Base-by-base conservation (phyloP, 2,888 invertebrate genomes). In the Netelia melanura region DNA sequence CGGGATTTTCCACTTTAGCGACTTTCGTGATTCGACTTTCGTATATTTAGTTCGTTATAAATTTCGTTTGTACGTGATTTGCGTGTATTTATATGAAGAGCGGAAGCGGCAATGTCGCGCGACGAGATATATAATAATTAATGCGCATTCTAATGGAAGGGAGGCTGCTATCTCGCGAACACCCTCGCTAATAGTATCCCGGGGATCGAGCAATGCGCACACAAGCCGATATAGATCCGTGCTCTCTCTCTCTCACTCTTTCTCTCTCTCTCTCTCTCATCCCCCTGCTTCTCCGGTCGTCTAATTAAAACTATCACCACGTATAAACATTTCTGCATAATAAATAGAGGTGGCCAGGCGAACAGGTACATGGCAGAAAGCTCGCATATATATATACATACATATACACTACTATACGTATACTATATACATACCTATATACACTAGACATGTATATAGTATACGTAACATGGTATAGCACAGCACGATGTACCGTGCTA, bases 291-390 rank as follows among this genome's bases (percentile, higher is more conserved):
- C 25, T 54, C 3, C 9, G 56, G 23, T 74, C 74, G 30, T 74
- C 74, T 81, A 84, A 84, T 84, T 81, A 84, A 84, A 84, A 81
- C 77, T 84, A 81, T 84, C 77, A 61, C 80, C 81, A 70, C 81
- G 81, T 77, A 84, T 77, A 81, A 84, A 84, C 79, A 71, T 75
- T 80, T 76, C 71, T 84, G 83, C 71, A 84, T 80, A 76, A 84
- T 84, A 84, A 80, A 84, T 84, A 71, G 83, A 61, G 56, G 75
- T 3, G 21, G 71, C 21, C 48, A 56, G 43, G 38, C 10, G 30
- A 44, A 17, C 61, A 70, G 64, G 43, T 67, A 38, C 38, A 67
- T 17, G 62, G 48, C 71, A 61, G 11, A 68, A 17, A 56, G 30
- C 56, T 72, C 21, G 5, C 62, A 48, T 3, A 44, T 58, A 10